Conservation (phyloP, 2,888 invertebrate genomes). For the Poecilobothrus nobilitatus region DNA sequence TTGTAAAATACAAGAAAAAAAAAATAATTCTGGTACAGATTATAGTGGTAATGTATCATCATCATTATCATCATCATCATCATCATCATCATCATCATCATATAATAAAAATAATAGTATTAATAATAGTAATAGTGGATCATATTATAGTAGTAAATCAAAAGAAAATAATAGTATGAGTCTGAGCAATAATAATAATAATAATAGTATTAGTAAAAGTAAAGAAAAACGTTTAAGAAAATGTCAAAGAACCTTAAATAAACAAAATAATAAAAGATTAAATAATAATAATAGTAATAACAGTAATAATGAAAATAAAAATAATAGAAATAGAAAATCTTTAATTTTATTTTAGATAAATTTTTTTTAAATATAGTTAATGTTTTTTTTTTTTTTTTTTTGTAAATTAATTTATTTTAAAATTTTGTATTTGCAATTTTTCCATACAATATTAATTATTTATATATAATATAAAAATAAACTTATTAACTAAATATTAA, state of each 20-base stretch:
- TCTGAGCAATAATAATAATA: background rate
- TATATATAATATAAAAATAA: no score
- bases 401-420: background rate
- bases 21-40: background rate
- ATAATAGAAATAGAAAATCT: background rate
- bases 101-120: background rate
- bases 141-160: no score
- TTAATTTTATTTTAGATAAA: background rate
- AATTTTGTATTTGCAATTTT: no score
- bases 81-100: background rate
- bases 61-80: background rate
- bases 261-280: background rate
- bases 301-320: no score
- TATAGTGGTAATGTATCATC: background rate
- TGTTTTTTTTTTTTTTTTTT: background rate
- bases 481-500: no score
- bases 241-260: conserved; percentile 5
- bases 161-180: background rate
- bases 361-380: background rate
- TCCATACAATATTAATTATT: no score
- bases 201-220: background rate
- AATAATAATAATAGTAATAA: background rate
- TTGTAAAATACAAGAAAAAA: background rate
- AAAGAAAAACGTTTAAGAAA: background rate
- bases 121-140: background rate